Evolutionary conservation across 2,888 invertebrate species (phyloP).

Genomic region (Agrochola circellaris): DNA sequence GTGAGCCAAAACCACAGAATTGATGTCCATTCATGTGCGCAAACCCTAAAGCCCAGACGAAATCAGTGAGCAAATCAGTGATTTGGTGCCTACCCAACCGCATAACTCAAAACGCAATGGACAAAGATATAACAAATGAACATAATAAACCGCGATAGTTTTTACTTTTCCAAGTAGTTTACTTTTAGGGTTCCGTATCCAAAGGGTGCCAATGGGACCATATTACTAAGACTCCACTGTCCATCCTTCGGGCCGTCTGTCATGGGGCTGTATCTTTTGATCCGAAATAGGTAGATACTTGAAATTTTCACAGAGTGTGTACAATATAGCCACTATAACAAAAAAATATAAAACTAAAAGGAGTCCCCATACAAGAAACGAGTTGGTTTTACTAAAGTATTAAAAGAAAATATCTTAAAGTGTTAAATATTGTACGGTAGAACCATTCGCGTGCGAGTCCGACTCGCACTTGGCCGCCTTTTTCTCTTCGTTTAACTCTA

Average conservation of each 20-base stretch:
- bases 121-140: slow-evolving; percentile 25
- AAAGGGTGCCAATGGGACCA: too few species aligned
- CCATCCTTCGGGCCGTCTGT: background rate
- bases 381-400: background rate
- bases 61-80: slow-evolving; percentile 26
- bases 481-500: slow-evolving; percentile 63
- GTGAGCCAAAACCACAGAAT: slow-evolving; percentile 9
- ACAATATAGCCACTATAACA: background rate
- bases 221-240: background rate
- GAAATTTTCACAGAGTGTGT: too few species aligned
- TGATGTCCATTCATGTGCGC: slow-evolving; percentile 22
- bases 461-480: background rate
- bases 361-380: background rate
- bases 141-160: slow-evolving; percentile 47
- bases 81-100: slow-evolving; percentile 18
- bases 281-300: background rate
- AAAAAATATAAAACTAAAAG: background rate
- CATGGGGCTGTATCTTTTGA: background rate
- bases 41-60: slow-evolving; percentile 9
- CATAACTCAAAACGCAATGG: slow-evolving; percentile 15
- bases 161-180: slow-evolving; percentile 48
- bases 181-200: slow-evolving; percentile 11
- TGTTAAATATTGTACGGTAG: too few species aligned
- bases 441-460: too few species aligned
- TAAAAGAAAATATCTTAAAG: too few species aligned